phyloP scores from a whole-genome alignment of 2,797 vertebrate genomes.

The Tarsius wallacei region DNA sequence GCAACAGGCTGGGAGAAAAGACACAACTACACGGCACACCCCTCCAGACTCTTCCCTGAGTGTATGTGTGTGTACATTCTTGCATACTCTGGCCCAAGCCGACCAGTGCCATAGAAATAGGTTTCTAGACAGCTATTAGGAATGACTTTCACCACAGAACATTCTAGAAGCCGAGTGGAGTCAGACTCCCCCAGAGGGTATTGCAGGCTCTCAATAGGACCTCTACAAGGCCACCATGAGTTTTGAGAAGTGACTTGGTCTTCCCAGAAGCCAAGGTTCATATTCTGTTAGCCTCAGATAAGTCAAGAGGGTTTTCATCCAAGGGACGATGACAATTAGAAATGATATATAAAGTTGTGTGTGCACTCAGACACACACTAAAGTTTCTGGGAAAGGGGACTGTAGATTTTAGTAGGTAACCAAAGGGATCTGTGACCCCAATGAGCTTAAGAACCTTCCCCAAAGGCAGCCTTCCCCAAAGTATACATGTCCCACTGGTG shows the following conservation, averaged over 20 bases:
- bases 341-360: not conserved
- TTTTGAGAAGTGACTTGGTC: not conserved
- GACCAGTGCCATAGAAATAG: not conserved
- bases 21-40: conserved; percentile 6
- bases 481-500: not conserved
- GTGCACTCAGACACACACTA: not conserved
- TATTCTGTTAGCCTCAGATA: not conserved
- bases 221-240: not conserved
- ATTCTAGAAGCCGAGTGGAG: conserved; percentile 54
- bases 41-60: not conserved
- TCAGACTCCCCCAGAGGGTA: not conserved
- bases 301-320: not conserved
- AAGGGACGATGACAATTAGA: not conserved
- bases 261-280: not conserved
- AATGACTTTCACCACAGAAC: conserved; percentile 8
- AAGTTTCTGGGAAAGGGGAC: not conserved
- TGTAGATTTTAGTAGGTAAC: not conserved
- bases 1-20: conserved; percentile 63
- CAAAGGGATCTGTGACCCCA: not conserved
- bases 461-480: not conserved
- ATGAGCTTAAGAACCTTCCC: not conserved
- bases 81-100: not conserved
- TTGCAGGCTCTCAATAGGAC: not conserved
- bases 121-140: not conserved
- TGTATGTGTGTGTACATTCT: not conserved